phyloP scores from a whole-genome alignment of 2,797 vertebrate species.

The Acanthurus lineatus region DNA sequence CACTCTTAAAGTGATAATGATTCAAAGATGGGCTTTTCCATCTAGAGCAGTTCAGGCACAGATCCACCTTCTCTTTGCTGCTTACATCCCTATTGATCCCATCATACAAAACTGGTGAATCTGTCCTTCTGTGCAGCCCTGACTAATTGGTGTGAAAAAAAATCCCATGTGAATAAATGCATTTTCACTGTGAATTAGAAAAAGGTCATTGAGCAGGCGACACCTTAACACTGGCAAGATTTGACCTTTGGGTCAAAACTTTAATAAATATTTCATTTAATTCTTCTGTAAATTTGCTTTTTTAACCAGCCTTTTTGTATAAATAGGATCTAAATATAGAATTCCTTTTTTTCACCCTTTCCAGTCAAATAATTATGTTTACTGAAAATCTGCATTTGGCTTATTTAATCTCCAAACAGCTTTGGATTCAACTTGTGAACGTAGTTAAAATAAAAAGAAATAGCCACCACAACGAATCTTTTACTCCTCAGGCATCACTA shows the following conservation, averaged over 20 bases:
- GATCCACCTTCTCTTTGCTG: too few relatives aligned
- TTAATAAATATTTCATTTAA: neutral
- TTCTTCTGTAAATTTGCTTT: neutral
- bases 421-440: neutral
- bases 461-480: neutral
- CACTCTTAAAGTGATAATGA: too few relatives aligned
- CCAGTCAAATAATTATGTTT: neutral
- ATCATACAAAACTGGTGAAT: too few relatives aligned
- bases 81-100: too few relatives aligned
- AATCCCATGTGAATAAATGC: too few relatives aligned
- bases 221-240: too few relatives aligned
- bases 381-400: neutral
- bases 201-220: too few relatives aligned
- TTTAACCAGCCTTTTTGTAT: neutral
- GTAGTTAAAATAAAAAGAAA: neutral
- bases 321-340: neutral
- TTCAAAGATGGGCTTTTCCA: too few relatives aligned
- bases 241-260: neutral
- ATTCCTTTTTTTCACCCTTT: neutral
- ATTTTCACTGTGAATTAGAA: too few relatives aligned
- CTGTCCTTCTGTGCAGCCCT: too few relatives aligned
- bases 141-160: too few relatives aligned
- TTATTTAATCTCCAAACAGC: neutral
- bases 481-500: neutral
- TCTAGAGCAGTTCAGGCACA: too few relatives aligned